Percentiles rank a stretch among this genome's conserved stretches.
Conservation (phyloP, 2,113 vertebrate genomes). For the Xerus inauris region DNA sequence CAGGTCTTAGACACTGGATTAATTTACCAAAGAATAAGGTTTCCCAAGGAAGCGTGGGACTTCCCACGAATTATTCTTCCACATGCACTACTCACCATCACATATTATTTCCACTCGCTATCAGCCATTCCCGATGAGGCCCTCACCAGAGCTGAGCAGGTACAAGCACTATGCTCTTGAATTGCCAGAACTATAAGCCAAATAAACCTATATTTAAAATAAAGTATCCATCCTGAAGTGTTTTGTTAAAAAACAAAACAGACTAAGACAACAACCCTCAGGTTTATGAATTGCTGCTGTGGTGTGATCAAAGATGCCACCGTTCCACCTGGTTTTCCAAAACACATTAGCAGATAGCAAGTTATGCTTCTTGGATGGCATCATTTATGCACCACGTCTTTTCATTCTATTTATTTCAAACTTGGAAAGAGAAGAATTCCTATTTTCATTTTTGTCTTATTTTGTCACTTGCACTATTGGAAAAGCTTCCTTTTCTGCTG, state of each 20-base stretch:
- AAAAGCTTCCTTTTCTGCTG: neutral
- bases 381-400: neutral
- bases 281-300: neutral
- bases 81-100: neutral
- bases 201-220: neutral
- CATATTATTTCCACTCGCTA: fast-evolving
- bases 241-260: neutral
- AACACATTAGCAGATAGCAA: neutral
- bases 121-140: neutral
- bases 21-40: too few species aligned
- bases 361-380: neutral
- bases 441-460: neutral
- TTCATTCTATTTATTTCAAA: neutral
- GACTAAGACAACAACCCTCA: neutral
- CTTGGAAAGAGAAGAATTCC: neutral
- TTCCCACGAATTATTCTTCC: neutral
- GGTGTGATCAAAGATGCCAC: neutral
- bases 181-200: neutral
- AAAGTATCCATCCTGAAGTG: neutral
- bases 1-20: too few species aligned
- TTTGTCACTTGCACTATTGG: neutral
- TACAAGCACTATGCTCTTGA: too few species aligned
- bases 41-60: fast-evolving
- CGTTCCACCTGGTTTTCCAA: neutral
- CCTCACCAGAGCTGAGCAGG: neutral